Conservation (phyloP, 2,888 invertebrate genomes). For the Caenorhabditis sp. region DNA sequence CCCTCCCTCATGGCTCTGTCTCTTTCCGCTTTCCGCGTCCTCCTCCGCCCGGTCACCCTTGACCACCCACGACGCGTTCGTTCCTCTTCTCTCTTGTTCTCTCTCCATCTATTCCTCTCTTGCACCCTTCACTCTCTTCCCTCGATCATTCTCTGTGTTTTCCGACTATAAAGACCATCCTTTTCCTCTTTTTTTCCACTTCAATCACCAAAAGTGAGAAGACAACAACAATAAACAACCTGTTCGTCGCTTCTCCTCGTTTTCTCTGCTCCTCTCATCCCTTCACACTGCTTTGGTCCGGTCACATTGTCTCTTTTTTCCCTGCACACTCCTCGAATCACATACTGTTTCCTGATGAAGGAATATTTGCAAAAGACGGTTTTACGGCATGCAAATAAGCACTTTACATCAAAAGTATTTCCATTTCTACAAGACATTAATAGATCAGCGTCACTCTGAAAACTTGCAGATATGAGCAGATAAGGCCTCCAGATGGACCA, state of each 20-base stretch:
- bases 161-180: not conserved
- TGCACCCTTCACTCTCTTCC: slow-evolving; percentile 6
- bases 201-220: not conserved
- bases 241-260: slow-evolving; percentile 23
- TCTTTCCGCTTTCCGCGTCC: not conserved
- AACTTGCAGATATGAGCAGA: slow-evolving; percentile 1
- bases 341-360: slow-evolving; percentile 8
- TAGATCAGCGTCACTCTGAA: slow-evolving; percentile 19
- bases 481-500: slow-evolving; percentile 12
- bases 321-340: slow-evolving; percentile 4
- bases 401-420: not conserved
- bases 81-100: not conserved
- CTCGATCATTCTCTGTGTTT: not conserved
- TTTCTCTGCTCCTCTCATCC: slow-evolving; percentile 11
- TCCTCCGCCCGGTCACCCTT: slow-evolving; percentile 22
- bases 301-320: slow-evolving; percentile 25
- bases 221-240: slow-evolving; percentile 48
- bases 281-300: slow-evolving; percentile 15
- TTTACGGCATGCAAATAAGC: slow-evolving; percentile 33
- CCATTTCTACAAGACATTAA: not conserved
- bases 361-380: slow-evolving; percentile 17
- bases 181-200: not conserved
- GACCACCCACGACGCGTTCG: slow-evolving; percentile 4
- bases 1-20: not conserved
- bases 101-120: slow-evolving; percentile 13